Conservation (phyloP, 2,888 invertebrate genomes). For the Eledona agricola region DNA sequence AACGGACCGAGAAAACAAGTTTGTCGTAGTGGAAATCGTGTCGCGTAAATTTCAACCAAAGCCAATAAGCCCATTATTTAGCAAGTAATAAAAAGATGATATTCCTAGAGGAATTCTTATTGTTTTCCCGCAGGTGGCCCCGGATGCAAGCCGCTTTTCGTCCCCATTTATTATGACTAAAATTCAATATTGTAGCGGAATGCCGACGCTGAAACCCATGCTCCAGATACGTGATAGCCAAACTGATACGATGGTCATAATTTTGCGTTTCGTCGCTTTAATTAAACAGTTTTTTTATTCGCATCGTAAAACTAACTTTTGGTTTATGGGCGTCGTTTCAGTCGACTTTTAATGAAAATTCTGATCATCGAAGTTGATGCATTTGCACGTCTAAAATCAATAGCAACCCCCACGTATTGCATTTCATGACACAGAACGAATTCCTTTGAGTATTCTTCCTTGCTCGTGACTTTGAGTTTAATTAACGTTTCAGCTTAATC, state of each 20-base stretch:
- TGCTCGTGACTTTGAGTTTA: slow-evolving; percentile 36
- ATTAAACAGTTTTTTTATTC: too few species aligned
- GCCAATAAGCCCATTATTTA: slow-evolving; percentile 46
- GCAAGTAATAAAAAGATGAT: slow-evolving; percentile 44
- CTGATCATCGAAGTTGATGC: slow-evolving; percentile 1
- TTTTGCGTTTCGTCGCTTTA: slow-evolving; percentile 22
- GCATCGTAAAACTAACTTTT: too few species aligned
- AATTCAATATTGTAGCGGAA: slow-evolving; percentile 44
- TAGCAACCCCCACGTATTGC: not conserved
- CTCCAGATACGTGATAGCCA: slow-evolving; percentile 26
- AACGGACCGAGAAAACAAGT: slow-evolving; percentile 4
- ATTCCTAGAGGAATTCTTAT: slow-evolving; percentile 42
- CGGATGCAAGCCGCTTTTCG: slow-evolving; percentile 36
- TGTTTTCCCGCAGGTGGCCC: slow-evolving; percentile 45
- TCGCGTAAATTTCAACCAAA: slow-evolving; percentile 44
- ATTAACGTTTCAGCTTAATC: slow-evolving; percentile 40
- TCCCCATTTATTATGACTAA: slow-evolving; percentile 45
- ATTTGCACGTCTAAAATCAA: not conserved
- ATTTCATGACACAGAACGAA: slow-evolving; percentile 5
- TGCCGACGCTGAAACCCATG: slow-evolving; percentile 21
- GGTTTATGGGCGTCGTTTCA: not conserved
- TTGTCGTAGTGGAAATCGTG: slow-evolving; percentile 25
- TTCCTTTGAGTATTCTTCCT: slow-evolving; percentile 24
- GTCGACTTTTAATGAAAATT: slow-evolving; percentile 17
- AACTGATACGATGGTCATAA: slow-evolving; percentile 17